Evolutionary conservation across 2,113 vertebrate species (phyloP).

Genomic region (Trichechus manatus): DNA sequence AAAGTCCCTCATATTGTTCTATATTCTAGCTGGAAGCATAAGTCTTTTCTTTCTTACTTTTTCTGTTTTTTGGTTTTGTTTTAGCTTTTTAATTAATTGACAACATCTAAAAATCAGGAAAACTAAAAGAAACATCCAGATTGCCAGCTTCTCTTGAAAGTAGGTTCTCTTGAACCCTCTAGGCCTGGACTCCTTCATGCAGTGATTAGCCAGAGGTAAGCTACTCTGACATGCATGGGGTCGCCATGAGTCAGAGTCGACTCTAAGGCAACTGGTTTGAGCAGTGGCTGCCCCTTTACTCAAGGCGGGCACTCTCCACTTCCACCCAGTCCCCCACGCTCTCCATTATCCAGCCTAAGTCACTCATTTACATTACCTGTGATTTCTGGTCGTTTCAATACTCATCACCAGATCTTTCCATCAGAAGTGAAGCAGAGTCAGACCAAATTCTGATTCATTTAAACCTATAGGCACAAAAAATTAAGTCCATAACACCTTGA

Average conservation of each 20-base stretch:
- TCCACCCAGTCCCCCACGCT: neutral
- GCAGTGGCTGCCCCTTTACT: neutral
- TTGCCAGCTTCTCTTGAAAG: neutral
- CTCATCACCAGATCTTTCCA: neutral
- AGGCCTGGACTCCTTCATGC: neutral
- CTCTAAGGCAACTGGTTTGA: neutral
- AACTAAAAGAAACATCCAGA: neutral
- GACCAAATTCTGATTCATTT: constrained; percentile 24
- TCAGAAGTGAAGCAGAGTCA: neutral
- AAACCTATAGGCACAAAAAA: neutral
- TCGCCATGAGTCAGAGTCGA: too few relatives aligned
- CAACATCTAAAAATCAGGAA: constrained; percentile 5
- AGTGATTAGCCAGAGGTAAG: neutral
- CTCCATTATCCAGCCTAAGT: neutral
- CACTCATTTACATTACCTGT: neutral
- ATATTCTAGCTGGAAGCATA: neutral
- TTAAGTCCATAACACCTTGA: neutral
- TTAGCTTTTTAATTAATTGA: neutral
- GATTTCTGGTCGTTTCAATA: neutral
- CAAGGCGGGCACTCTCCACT: neutral
- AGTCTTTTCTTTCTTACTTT: neutral
- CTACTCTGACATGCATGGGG: too few relatives aligned
- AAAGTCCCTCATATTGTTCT: neutral
- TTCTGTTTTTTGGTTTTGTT: neutral
- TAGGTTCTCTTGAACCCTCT: neutral